Percentiles rank a stretch among this genome's conserved stretches.
phyloP scores from a whole-genome alignment of 2,797 vertebrate genomes.

The Sebastes taczanowskii region DNA sequence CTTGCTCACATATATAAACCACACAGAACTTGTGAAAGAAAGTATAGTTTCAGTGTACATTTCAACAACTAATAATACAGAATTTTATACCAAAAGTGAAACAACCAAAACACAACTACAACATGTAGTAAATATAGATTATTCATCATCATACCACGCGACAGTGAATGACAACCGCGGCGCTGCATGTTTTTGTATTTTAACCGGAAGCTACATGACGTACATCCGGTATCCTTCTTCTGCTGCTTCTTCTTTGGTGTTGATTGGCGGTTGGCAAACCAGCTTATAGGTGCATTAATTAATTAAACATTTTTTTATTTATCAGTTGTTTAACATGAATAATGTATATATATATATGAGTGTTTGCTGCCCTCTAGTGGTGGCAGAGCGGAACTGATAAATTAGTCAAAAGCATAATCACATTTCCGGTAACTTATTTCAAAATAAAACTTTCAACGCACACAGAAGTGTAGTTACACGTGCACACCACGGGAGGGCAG shows the following conservation, averaged over 20 bases:
- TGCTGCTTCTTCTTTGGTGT: too few species aligned
- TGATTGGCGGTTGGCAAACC: too few species aligned
- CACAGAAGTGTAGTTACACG: too few species aligned
- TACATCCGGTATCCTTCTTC: constrained; percentile 32
- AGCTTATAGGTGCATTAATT: too few species aligned
- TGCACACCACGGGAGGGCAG: too few species aligned
- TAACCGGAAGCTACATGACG: constrained; percentile 32
- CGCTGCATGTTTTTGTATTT: constrained; percentile 74
- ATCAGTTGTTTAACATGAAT: too few species aligned
- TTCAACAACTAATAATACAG: fast-evolving
- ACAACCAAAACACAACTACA: not conserved
- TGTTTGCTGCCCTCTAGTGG: not conserved
- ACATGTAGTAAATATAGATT: not conserved
- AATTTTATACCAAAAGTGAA: fast-evolving
- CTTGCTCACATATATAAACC: not conserved
- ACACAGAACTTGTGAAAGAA: too few species aligned
- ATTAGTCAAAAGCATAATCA: not conserved
- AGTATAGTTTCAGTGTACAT: fast-evolving
- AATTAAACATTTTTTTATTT: too few species aligned
- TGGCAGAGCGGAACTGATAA: not conserved
- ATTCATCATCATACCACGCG: constrained; percentile 64
- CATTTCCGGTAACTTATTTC: too few species aligned
- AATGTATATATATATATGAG: too few species aligned
- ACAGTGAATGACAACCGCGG: constrained; percentile 41
- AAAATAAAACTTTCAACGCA: too few species aligned